Evolutionary conservation across 2,888 invertebrate species (phyloP).

Genomic region (Gymnocheta viridis): DNA sequence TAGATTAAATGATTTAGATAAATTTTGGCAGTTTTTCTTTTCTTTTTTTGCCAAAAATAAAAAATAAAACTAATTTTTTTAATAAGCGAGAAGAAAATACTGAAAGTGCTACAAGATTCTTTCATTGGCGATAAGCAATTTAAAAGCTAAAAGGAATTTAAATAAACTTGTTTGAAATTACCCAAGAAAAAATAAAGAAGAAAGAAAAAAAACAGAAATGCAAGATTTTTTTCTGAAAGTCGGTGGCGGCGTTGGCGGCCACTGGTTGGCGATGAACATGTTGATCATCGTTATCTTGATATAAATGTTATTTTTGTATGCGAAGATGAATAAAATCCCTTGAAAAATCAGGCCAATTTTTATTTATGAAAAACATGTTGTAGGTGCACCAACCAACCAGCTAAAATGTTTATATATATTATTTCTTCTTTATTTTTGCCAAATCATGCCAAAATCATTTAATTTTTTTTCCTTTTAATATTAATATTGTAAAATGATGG

Average conservation of each 20-base stretch:
- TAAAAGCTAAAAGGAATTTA: conserved; percentile 63
- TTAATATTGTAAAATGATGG: conserved; percentile 54
- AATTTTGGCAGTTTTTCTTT: conserved; percentile 63
- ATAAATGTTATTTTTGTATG: conserved; percentile 60
- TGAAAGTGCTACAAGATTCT: conserved; percentile 61
- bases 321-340: conserved; percentile 37
- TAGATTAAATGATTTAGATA: conserved; percentile 70
- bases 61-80: not conserved
- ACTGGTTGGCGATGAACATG: conserved; percentile 43
- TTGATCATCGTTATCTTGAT: conserved; percentile 59
- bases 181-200: not conserved
- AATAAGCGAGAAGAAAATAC: conserved; percentile 37
- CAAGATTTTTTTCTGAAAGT: conserved; percentile 39
- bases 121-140: conserved; percentile 55
- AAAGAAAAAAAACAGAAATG: conserved; percentile 2
- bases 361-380: conserved; percentile 52
- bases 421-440: not conserved
- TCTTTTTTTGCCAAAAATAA: conserved; percentile 37
- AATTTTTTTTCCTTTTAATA: not conserved
- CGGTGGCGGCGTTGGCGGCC: conserved; percentile 68
- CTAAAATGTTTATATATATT: not conserved
- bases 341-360: conserved; percentile 64
- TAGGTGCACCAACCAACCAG: conserved; percentile 57
- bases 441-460: conserved; percentile 53
- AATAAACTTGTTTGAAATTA: conserved; percentile 66